Evolutionary conservation across 2,113 vertebrate genomes (phyloP).

Genomic region (Sinocyclocheilus anophthalmus): DNA sequence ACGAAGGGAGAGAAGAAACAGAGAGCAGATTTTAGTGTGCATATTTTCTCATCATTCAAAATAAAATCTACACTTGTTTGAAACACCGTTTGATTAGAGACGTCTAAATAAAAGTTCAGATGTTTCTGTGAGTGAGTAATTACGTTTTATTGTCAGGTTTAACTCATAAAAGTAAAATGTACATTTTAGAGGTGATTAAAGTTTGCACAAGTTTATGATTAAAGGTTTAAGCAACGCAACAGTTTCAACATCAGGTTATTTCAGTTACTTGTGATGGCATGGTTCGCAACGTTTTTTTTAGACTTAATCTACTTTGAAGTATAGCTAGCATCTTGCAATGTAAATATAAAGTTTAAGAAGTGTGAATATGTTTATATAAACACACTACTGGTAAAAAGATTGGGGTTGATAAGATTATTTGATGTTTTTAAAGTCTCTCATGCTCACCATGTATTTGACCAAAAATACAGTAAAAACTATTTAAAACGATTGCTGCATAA

Average conservation of each 20-base stretch:
- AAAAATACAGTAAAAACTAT: background rate
- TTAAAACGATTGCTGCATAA: background rate
- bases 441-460: background rate
- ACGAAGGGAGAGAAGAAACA: constrained; percentile 10
- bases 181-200: constrained; percentile 5
- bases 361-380: background rate
- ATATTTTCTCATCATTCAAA: background rate
- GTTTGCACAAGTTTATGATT: constrained; percentile 20
- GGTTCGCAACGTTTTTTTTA: background rate
- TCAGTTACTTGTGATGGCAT: background rate
- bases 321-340: background rate
- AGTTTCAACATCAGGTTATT: background rate
- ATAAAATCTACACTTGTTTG: background rate
- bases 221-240: background rate
- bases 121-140: background rate
- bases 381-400: background rate
- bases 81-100: background rate
- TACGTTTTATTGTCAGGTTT: background rate
- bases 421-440: background rate
- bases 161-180: background rate
- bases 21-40: background rate
- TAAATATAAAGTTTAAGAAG: background rate
- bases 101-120: background rate
- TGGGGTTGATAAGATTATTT: background rate
- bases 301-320: background rate